Conservation (phyloP, 2,797 vertebrate genomes). For the Pipistrellus pipistrellus region DNA sequence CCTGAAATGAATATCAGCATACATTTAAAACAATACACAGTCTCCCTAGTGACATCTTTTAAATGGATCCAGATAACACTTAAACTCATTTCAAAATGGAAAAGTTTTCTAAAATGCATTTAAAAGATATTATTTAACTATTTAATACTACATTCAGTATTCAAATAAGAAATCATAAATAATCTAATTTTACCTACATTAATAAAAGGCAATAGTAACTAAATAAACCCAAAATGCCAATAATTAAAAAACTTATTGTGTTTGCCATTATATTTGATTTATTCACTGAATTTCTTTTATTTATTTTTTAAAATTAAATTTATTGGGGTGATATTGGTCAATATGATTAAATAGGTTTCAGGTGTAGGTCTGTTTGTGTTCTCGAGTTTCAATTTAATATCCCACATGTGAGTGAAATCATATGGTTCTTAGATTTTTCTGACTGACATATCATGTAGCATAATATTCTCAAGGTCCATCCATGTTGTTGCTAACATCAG, state of each 20-base stretch:
- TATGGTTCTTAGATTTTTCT: background rate
- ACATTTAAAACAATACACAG: background rate
- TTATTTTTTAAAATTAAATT: background rate
- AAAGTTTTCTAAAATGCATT: background rate
- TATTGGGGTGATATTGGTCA: background rate
- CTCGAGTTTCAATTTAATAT: background rate
- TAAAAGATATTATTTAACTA: background rate
- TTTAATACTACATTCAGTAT: background rate
- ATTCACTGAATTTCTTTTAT: background rate
- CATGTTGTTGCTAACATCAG: too few relatives aligned
- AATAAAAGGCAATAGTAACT: background rate
- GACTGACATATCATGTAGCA: too few relatives aligned
- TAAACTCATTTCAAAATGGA: slow-evolving; percentile 1
- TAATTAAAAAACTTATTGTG: background rate
- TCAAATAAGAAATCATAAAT: background rate
- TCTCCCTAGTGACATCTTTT: background rate
- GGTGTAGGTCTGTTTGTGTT: background rate
- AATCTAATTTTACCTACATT: background rate
- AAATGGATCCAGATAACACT: background rate
- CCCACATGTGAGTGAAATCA: background rate
- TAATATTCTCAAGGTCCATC: too few relatives aligned
- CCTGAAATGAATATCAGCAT: background rate
- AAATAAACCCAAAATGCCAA: slow-evolving; percentile 48
- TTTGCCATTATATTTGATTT: background rate
- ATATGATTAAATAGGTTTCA: background rate